Base-by-base conservation (phyloP, 2,797 vertebrate species). In the Characodon lateralis region DNA sequence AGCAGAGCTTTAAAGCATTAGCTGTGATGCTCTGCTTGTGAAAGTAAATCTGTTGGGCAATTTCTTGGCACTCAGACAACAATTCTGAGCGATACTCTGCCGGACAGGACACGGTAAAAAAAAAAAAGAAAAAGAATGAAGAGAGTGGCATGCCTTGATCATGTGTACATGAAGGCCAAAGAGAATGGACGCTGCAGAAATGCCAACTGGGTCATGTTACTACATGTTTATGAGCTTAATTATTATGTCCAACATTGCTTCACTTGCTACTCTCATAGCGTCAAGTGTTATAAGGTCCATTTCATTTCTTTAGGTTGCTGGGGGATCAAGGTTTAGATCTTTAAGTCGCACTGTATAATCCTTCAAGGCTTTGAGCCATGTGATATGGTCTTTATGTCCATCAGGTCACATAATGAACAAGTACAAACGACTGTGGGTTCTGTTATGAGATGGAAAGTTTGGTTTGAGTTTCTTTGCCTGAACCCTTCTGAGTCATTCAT, bases 351-450 rank as follows among this genome's bases (percentile, higher is more conserved):
- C 50, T 73, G 46, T 71, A 2, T 89, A 89, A 91, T 89, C 89
- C 85, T 1, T 82, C 13, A 56, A 61, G 66, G 75, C 87, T 85
- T 83, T 86, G 58, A 76, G 79, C 78, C 78, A 91, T 87, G 83
- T 89, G 86, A 88, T 79, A 66, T 78, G 73, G 53, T 69, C 70
- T 76, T 76, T 83, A 72, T 20, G 75, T 82, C 51, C 55, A 14
- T 63, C 43, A 76, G 81, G 83, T 74, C 56, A 83, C 79, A 74
- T 63, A 14, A 2, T 26, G 69, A 63, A 76, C 46, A 65, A 59
- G 72, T 74, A 48, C 46, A 48, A 41, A 12, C 78, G 74, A 74
- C 16, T 74, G 43, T 74, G 55, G 73, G 63, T 31, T 83, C 24
- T 71, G 24, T 53, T 71, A 68, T n/a, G 61, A 70, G 9, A 53